phyloP scores from a whole-genome alignment of 2,113 vertebrate species.

The Cichladusa arquata region DNA sequence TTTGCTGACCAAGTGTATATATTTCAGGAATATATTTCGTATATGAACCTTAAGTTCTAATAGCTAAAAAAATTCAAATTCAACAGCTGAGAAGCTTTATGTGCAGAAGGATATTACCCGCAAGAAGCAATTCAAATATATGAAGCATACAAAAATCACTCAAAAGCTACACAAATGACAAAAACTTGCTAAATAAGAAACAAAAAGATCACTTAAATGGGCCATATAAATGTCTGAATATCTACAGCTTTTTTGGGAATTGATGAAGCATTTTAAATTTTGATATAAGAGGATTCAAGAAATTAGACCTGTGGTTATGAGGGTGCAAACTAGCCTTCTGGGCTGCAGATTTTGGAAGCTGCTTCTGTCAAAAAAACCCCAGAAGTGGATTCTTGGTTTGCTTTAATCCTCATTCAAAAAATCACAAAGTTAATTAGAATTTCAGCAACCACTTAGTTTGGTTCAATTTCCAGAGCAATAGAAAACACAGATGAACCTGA shows the following conservation, averaged over 20 bases:
- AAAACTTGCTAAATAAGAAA: not conserved
- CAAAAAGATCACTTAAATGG: not conserved
- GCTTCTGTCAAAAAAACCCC: not conserved
- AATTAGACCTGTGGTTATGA: not conserved
- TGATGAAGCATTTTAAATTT: not conserved
- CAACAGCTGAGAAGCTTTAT: not conserved
- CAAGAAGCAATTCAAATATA: not conserved
- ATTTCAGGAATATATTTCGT: not conserved
- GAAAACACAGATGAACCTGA: not conserved
- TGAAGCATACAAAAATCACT: not conserved
- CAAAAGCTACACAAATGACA: not conserved
- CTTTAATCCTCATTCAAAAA: not conserved
- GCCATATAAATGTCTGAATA: not conserved
- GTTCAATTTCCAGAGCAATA: not conserved
- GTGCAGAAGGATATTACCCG: not conserved
- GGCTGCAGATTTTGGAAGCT: not conserved
- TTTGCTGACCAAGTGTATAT: not conserved
- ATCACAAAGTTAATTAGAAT: not conserved
- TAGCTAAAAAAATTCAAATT: not conserved
- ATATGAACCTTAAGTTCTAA: not conserved
- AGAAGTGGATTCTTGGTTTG: not conserved
- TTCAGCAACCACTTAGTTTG: not conserved
- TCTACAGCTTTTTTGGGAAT: not conserved
- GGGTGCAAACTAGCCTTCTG: not conserved
- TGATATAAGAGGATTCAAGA: not conserved